Base-by-base conservation (phyloP, 2,797 vertebrate genomes). In the Scleropages formosus region DNA sequence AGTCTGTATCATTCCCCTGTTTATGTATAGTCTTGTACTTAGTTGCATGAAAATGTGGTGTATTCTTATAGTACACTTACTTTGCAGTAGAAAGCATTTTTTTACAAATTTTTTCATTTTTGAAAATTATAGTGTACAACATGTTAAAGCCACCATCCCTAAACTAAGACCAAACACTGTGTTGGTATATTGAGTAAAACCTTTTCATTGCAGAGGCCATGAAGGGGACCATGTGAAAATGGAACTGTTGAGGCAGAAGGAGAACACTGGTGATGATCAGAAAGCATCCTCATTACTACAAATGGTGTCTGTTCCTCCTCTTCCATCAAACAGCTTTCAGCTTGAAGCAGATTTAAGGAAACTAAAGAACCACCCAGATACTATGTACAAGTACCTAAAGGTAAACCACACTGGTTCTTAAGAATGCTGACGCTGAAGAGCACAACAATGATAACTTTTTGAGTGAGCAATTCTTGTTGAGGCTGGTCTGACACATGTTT, bases 291-390 rank as follows among this genome's bases (percentile, higher is more conserved):
- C 2, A 6, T 31, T 64, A 0, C 0, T 76, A 15, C 71, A 61
- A 7, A 15, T 72, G 61, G 44, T 81, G 13, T 72, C 77, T 0
- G 72, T 92, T 62, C 96, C 95, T 83, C 84, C 87, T 39, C 73
- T 93, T 64, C 96, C 98, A 75, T 47, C 88, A 74, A 98, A 89
- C 89, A 93, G 95, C 78, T 98, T 98, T 84, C 96, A 98, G 80
- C 92, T 99, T 46, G 97, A 99, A 84, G 87, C 95, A 15, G 95
- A 97, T 84, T 91, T 99, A 75, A 93, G 96, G 76, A 94, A 91
- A 82, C 87, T 98, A 13, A 91, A 93, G 82, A 85, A 84, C 75
- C 89, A 87, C 51, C 93, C 95, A 0, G 87, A 95, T 82, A 75
- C 84, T 16, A 86, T 95, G 74, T 98, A 98, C 79, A 87, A 84